Conservation (phyloP, 2,113 vertebrate genomes). For the Datnioides undecimradiatus region DNA sequence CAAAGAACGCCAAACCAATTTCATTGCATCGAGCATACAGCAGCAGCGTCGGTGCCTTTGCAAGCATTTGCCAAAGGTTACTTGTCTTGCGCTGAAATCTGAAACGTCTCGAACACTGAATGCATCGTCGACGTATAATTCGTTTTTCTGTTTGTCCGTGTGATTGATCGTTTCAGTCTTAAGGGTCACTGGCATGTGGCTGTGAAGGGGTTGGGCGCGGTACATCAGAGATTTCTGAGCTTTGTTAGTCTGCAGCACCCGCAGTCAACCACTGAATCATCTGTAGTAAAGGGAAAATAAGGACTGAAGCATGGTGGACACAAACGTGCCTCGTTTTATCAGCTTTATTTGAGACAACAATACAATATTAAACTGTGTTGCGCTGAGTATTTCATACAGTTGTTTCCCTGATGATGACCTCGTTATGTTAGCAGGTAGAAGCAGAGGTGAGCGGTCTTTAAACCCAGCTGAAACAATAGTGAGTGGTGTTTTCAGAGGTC, state of each 20-base stretch:
- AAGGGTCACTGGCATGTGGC: background rate
- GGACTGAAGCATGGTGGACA: background rate
- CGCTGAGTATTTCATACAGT: background rate
- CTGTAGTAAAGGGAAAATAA: background rate
- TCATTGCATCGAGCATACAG: too few relatives aligned
- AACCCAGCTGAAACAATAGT: slow-evolving; percentile 10
- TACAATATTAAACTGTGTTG: background rate
- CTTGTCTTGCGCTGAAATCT: background rate
- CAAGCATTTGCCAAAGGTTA: slow-evolving; percentile 8
- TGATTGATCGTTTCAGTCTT: too few relatives aligned
- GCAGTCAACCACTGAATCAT: background rate
- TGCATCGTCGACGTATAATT: too few relatives aligned
- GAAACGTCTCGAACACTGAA: background rate
- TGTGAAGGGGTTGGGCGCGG: background rate
- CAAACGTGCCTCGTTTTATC: background rate
- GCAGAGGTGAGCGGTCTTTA: background rate
- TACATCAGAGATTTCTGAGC: background rate
- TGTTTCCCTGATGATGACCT: background rate
- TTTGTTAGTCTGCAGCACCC: background rate
- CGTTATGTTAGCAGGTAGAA: background rate
- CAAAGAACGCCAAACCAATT: too few relatives aligned
- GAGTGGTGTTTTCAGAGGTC: slow-evolving; percentile 7
- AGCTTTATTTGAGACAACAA: background rate
- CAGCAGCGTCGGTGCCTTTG: background rate
- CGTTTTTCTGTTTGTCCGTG: too few relatives aligned